Base-by-base conservation (phyloP, 2,888 invertebrate species). In the Phengaris alcon region DNA sequence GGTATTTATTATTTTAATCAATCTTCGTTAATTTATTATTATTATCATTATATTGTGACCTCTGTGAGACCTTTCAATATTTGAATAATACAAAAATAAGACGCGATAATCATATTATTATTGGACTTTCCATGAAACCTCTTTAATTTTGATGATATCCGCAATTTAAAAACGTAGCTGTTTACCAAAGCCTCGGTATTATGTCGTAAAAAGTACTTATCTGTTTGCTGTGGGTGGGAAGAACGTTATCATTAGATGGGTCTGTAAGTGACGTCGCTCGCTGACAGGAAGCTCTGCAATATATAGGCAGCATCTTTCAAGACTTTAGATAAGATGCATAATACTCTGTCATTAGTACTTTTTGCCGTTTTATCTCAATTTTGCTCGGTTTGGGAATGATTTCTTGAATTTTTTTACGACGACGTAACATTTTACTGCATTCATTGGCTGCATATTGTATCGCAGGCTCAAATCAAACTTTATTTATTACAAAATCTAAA, bases 261-360 rank as follows among this genome's bases (percentile, higher is more conserved):
- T 86, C 79, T 80, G 80, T 80, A 82, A 88, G 90, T 87, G 88
- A 88, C 86, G 81, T 84, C 83, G 82, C 82, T 82, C 86, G 86
- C 81, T 86, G 84, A 86, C 80, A 82, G 82, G 84, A 72, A 72
- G 72, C 54, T 8, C 69, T 72, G 72, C 78, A 82, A 85, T 85
- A 85, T 86, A 85, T 84, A 85, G 84, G 85, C 86, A 86, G 86
- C 86, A 86, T 85, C 86, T 84, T 75, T 77, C 82, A 82, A 81
- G 82, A 84, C 83, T 81, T 80, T 82, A 84, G 88, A 89, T 88
- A 88, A 87, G 85, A 85, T 85, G 84, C 84, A 85, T 80, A 82
- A 81, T 83, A 87, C 64, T 89, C 90, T 90, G 86, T 90, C 88
- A 89, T 91, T 86, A 88, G 83, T 85, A 86, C 86, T 86, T 84